phyloP scores from a whole-genome alignment of 2,113 vertebrate species.

The Heteronetta atricapilla region DNA sequence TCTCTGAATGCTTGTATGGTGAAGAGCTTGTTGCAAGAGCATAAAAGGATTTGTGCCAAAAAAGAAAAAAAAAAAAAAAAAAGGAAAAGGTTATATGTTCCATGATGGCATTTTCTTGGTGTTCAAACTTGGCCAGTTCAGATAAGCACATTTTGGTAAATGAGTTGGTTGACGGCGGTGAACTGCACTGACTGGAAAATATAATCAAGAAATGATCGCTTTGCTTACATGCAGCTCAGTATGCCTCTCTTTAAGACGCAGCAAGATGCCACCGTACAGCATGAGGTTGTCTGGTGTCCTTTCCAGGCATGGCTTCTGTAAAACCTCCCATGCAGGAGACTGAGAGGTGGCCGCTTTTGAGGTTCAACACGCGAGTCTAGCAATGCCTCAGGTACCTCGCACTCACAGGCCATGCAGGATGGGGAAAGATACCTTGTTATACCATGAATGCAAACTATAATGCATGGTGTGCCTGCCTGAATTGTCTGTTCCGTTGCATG shows the following conservation, averaged over 20 bases:
- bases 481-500: constrained; percentile 88
- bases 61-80: constrained; percentile 50
- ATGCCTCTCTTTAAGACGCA: constrained; percentile 27
- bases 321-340: constrained; percentile 36
- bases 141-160: constrained; percentile 73
- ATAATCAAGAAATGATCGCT: constrained; percentile 74
- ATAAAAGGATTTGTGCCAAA: constrained; percentile 83
- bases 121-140: constrained; percentile 74
- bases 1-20: constrained; percentile 22
- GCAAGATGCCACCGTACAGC: constrained; percentile 28
- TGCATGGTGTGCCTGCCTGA: constrained; percentile 85
- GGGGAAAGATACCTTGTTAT: constrained; percentile 56
- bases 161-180: background rate
- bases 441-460: constrained; percentile 71
- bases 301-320: background rate
- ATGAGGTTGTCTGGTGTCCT: constrained; percentile 24
- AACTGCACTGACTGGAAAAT: constrained; percentile 55
- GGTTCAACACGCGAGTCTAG: background rate
- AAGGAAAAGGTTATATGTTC: constrained; percentile 42
- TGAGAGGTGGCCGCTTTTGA: background rate
- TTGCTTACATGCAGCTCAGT: constrained; percentile 72
- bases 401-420: constrained; percentile 47
- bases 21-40: constrained; percentile 54
- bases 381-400: constrained; percentile 41
- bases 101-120: constrained; percentile 75